Base-by-base conservation (phyloP, 2,888 invertebrate species). In the Nephrotoma flavescens region DNA sequence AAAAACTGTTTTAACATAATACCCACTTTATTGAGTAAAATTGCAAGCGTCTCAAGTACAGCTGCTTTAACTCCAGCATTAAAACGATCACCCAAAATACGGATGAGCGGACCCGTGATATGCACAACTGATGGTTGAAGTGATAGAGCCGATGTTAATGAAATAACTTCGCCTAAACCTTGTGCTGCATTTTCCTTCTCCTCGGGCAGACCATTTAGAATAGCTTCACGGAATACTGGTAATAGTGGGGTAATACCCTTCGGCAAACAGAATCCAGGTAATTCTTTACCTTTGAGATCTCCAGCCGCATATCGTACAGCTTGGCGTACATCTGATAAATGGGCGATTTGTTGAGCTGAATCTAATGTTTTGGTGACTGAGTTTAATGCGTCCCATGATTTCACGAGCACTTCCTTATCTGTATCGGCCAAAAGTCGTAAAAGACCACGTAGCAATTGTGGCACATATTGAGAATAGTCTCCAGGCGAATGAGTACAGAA, bases 51-150 rank as follows among this genome's bases (percentile, higher is more conserved):
- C 91, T 99, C 98, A 42, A 99, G 92, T 45, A 99, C 98, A 44
- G 99, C 98, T 0, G 98, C 97, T 92, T 99, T 99, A 0, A 99
- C 97, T 89, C 96, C 97, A 89, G 96, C 95, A 89, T 96, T 96
- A 92, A 98, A 99, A 87, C 99, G 94, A 92, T 98, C 98, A 9
- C 99, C 99, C 86, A 99, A 94, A 91, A 99, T 98, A 89, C 99
- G 95, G 92, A 99, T 99, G 88, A 99, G 93, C 0, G 99, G 99
- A 0, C 99, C 99, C 4, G 99, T 99, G 89, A 99, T 97, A 91
- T 98, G 97, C 88, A 99, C 97, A 4, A 99, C 99, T 86, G 98
- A 98, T 0, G 98, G 97, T 91, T 98, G 98, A 87, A 99, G 92
- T 5, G 98, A 97, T 86, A 95, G 93, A 0, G 98, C 94, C 88